Base-by-base conservation (phyloP, 2,797 vertebrate genomes). In the Pipistrellus pipistrellus region DNA sequence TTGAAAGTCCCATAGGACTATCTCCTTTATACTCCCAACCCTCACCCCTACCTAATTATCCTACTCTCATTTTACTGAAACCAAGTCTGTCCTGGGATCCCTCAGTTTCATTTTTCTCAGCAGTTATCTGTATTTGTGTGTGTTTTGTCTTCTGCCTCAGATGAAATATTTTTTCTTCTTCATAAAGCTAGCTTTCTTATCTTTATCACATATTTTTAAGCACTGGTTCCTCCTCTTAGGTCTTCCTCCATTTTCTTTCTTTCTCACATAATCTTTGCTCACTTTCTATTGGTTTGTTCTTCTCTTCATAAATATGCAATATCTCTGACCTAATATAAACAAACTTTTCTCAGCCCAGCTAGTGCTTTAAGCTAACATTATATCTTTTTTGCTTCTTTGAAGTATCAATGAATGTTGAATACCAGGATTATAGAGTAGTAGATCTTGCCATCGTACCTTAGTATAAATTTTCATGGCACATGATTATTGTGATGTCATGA, bases 141-240 rank as follows among this genome's bases (percentile, higher is more conserved):
- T 59, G 86, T 73, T 32, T 95, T 46, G 8, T 62, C 72, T 48
- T 93, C 44, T 94, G 75, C 82, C 71, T 92, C 66, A 41, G 48
- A 90, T 23, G 55, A 78, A 15, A 32, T 62, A 8, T 6, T 69
- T n/a, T 73, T 72, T 85, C 51, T 57, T 18, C 76, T 44, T 85
- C 62, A 38, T 68, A 38, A 25, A 4, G 8, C 48, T 15, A 25
- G 17, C 13, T 81, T 84, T 44, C 71, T 59, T 68, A 17, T 11
- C 53, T 76, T 68, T 84, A 0, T 46, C 57, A 35, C 48, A 18
- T 21, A 27, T 87, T 84, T 85, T 85, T 46, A 68, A 68, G 62
- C 32, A 12, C 44, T n/a, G 0, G 1, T 18, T 27, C 10, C 14
- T 46, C 18, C 32, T 80, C 48, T 75, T n/a, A 3, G 46, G 1